Evolutionary conservation across 30 jellyfish, hydroid and myxozoan species (phyloP).

Genomic region (Pelagia noctiluca): DNA sequence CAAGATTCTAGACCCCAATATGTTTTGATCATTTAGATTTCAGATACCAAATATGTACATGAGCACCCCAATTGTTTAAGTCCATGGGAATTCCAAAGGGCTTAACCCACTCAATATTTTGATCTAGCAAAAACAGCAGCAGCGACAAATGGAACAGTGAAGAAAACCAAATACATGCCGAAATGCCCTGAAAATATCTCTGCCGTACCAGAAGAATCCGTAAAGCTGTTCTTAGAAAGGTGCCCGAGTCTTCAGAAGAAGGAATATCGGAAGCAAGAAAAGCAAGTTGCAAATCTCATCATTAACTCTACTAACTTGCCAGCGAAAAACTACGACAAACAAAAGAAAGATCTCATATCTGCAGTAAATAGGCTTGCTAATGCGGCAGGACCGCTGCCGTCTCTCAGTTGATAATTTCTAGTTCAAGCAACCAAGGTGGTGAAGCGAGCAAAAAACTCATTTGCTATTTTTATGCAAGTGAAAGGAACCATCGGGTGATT

Average conservation of each 20-base stretch:
- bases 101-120: too few species aligned
- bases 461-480: too few species aligned
- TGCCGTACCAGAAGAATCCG: conserved; percentile 41
- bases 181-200: conserved; percentile 67
- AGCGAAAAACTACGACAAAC: conserved; percentile 41
- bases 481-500: too few species aligned
- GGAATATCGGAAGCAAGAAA: conserved; percentile 69
- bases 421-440: too few species aligned
- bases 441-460: too few species aligned
- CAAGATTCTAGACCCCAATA: too few species aligned
- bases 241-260: conserved; percentile 60
- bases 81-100: too few species aligned
- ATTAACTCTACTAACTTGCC: conserved; percentile 14
- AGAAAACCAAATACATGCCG: conserved; percentile 60
- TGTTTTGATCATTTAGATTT: too few species aligned
- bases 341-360: conserved; percentile 56
- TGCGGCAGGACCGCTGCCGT: conserved; percentile 83
- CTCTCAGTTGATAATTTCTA: too few species aligned
- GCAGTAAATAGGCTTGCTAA: conserved; percentile 83
- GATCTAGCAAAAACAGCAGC: conserved; percentile 56
- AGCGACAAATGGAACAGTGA: conserved; percentile 60
- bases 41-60: too few species aligned
- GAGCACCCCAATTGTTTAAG: too few species aligned
- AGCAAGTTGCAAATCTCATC: conserved; percentile 59
- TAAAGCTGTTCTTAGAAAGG: conserved; percentile 25